Evolutionary conservation across 2,888 invertebrate genomes (phyloP).

Genomic region (Oligia strigilis): DNA sequence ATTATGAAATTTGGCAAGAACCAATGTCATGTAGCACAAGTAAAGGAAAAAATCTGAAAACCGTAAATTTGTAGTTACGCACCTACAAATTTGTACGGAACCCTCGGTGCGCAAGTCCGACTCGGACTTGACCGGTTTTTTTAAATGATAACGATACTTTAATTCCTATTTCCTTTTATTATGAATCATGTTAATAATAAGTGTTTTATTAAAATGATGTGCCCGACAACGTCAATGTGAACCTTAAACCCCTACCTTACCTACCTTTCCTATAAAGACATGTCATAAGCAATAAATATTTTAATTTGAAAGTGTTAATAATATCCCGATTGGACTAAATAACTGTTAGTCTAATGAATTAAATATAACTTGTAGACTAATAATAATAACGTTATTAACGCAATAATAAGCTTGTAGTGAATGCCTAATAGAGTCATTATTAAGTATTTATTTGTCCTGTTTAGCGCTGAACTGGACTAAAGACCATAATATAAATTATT

Average conservation of each 20-base stretch:
- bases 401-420: conserved; percentile 24
- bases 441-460: conserved; percentile 41
- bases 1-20: too few species aligned
- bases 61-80: too few species aligned
- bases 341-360: background rate
- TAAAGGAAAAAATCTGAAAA: too few species aligned
- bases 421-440: conserved; percentile 52
- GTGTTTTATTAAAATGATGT: too few species aligned
- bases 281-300: background rate
- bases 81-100: too few species aligned
- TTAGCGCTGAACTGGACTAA: conserved; percentile 30
- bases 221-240: background rate
- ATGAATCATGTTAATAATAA: background rate
- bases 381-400: conserved; percentile 22
- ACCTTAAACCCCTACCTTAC: background rate
- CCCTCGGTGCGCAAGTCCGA: too few species aligned
- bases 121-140: too few species aligned
- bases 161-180: background rate
- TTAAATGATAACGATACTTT: too few species aligned
- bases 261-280: background rate
- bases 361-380: background rate
- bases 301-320: background rate
- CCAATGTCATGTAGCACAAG: too few species aligned
- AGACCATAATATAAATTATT: conserved; percentile 49
- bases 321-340: background rate